Conservation (phyloP, 2,888 invertebrate genomes). For the Athetis lepigone region DNA sequence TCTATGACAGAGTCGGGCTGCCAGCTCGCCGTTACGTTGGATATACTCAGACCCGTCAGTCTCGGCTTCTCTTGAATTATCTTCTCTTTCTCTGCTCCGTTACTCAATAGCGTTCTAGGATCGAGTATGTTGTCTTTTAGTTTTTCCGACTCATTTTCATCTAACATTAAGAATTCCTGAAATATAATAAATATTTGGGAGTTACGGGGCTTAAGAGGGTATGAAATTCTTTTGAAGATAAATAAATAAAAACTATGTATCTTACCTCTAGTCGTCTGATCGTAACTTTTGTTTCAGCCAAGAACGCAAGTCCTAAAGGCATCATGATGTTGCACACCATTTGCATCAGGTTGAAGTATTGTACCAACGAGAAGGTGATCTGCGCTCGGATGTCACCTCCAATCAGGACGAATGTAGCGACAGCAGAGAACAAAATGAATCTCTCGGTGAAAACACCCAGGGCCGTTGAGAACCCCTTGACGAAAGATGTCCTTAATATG, state of each 20-base stretch:
- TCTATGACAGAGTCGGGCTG: slow-evolving; percentile 83
- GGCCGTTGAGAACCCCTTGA: slow-evolving; percentile 92
- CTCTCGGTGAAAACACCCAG: slow-evolving; percentile 95
- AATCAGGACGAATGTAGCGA: slow-evolving; percentile 93
- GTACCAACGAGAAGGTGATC: slow-evolving; percentile 94
- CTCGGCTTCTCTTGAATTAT: slow-evolving; percentile 32
- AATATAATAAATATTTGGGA: too few relatives aligned
- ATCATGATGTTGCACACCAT: slow-evolving; percentile 91
- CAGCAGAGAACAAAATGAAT: slow-evolving; percentile 94
- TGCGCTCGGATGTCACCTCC: slow-evolving; percentile 91
- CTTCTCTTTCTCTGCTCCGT: slow-evolving; percentile 37
- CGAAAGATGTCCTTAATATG: slow-evolving; percentile 92
- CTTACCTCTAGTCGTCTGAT: slow-evolving; percentile 91
- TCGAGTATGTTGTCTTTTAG: slow-evolving; percentile 42
- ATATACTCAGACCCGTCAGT: slow-evolving; percentile 75
- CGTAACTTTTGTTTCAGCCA: slow-evolving; percentile 92
- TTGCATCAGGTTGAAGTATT: slow-evolving; percentile 94
- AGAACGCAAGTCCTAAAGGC: slow-evolving; percentile 90
- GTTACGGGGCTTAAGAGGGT: not conserved
- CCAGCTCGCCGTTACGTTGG: slow-evolving; percentile 85
- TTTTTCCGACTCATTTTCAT: slow-evolving; percentile 77
- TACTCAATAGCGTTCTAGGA: slow-evolving; percentile 34
- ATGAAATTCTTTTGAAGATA: not conserved
- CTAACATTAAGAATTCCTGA: slow-evolving; percentile 84
- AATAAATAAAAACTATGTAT: not conserved